Evolutionary conservation across 2,113 vertebrate genomes (phyloP).

Genomic region (Suricata suricatta): DNA sequence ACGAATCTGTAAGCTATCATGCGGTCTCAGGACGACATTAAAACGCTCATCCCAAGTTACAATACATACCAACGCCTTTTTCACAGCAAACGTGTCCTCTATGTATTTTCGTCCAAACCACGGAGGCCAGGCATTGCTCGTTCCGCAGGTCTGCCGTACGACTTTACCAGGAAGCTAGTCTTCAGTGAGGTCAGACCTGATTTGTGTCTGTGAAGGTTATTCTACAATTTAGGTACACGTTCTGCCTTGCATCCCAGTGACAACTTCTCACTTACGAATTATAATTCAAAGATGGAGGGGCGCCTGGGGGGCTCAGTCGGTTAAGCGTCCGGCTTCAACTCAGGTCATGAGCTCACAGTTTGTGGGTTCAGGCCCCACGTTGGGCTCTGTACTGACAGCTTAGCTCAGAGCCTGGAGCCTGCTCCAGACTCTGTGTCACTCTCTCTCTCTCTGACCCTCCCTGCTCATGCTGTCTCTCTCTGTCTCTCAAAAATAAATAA

Average conservation of each 20-base stretch:
- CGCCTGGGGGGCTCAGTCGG: too few relatives aligned
- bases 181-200: neutral
- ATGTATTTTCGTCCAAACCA: neutral
- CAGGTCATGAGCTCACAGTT: too few relatives aligned
- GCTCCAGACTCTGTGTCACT: too few relatives aligned
- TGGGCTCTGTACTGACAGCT: too few relatives aligned
- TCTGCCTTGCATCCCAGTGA: neutral
- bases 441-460: too few relatives aligned
- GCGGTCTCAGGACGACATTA: neutral
- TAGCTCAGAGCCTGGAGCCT: too few relatives aligned
- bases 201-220: neutral
- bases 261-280: neutral
- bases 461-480: too few relatives aligned
- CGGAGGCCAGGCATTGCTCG: neutral
- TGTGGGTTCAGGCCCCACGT: too few relatives aligned
- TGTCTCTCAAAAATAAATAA: too few relatives aligned
- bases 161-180: neutral
- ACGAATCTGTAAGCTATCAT: fast-evolving
- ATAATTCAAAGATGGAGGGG: neutral
- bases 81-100: neutral
- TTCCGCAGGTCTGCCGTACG: fast-evolving
- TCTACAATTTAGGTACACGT: too few relatives aligned
- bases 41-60: neutral
- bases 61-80: neutral
- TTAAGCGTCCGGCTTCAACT: too few relatives aligned